Percentiles rank a stretch among this genome's conserved stretches.
Evolutionary conservation across 2,113 vertebrate genomes (phyloP).

Genomic region (Scartelaos histophorus): DNA sequence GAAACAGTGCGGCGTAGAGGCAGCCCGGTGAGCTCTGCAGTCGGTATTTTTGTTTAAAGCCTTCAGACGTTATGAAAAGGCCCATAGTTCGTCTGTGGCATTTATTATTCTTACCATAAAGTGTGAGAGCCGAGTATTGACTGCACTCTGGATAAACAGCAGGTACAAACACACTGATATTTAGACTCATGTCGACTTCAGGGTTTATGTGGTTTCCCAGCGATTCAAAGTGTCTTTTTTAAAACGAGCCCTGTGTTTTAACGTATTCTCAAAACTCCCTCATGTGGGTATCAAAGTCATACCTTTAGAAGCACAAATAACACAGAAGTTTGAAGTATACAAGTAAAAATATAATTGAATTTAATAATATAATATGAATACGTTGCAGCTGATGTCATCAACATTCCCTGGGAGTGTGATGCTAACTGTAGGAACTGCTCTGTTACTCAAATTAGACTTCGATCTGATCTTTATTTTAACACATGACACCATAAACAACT

Average conservation of each 20-base stretch:
- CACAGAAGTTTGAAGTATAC: too few relatives aligned
- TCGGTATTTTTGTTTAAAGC: background rate
- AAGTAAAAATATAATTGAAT: too few relatives aligned
- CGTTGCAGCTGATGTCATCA: too few relatives aligned
- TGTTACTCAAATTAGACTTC: too few relatives aligned
- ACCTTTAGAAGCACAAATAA: conserved; percentile 5
- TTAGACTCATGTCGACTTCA: conserved; percentile 40
- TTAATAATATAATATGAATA: too few relatives aligned
- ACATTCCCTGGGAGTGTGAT: too few relatives aligned
- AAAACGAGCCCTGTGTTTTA: conserved; percentile 23
- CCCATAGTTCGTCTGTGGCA: conserved; percentile 1
- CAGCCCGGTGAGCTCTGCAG: background rate
- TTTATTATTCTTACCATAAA: background rate
- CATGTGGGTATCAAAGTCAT: conserved; percentile 18
- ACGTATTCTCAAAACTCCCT: conserved; percentile 23
- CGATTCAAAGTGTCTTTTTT: conserved; percentile 28
- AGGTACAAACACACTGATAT: conserved; percentile 49
- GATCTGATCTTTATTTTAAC: too few relatives aligned
- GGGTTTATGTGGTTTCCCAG: conserved; percentile 34
- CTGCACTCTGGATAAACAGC: conserved; percentile 33
- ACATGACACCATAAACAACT: too few relatives aligned
- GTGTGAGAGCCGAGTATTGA: background rate
- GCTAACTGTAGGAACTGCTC: too few relatives aligned
- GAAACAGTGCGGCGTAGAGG: background rate
- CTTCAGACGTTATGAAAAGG: background rate